Conservation (phyloP, 2,797 vertebrate genomes). For the Chelon auratus region DNA sequence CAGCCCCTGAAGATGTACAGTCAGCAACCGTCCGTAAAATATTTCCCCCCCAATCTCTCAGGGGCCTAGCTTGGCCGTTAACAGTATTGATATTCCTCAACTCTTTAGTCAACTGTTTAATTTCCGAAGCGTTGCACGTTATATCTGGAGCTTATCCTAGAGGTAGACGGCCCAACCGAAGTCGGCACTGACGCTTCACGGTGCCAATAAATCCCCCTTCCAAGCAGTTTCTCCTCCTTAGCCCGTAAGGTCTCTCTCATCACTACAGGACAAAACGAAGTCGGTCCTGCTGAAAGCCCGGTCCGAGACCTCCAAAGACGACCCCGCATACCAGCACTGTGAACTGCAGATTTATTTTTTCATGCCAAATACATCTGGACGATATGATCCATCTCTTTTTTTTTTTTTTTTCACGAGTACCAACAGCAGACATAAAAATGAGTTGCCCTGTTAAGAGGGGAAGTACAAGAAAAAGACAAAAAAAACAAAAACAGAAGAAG, state of each 20-base stretch:
- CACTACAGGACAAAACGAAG: conserved; percentile 34
- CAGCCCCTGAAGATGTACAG: conserved; percentile 5
- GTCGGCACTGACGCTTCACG: not conserved
- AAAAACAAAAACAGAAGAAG: conserved; percentile 19
- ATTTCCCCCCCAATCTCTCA: not conserved
- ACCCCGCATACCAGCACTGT: conserved; percentile 35
- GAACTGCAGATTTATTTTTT: conserved; percentile 41
- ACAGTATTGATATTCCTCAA: not conserved
- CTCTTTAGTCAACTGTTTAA: not conserved
- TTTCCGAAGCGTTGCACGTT: conserved; percentile 4
- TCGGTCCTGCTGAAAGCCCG: conserved; percentile 29
- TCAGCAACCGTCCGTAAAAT: conserved; percentile 6
- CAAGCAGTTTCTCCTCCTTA: conserved; percentile 9
- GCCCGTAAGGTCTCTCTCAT: conserved; percentile 30
- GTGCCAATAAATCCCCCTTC: not conserved
- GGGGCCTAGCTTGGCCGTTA: not conserved
- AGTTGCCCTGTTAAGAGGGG: conserved; percentile 83
- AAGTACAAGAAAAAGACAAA: conserved; percentile 73
- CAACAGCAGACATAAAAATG: conserved; percentile 95
- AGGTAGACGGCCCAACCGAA: conserved; percentile 11
- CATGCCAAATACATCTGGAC: conserved; percentile 33
- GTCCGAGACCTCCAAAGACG: conserved; percentile 33
- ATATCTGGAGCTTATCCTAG: not conserved
- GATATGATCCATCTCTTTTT: not conserved
- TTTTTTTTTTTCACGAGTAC: conserved; percentile 42